These are phyloP conservation scores for Anthopleura sola DNA, from an alignment of 64 coral and sea anemone genomes.

Conservation along the genomic window DNA sequence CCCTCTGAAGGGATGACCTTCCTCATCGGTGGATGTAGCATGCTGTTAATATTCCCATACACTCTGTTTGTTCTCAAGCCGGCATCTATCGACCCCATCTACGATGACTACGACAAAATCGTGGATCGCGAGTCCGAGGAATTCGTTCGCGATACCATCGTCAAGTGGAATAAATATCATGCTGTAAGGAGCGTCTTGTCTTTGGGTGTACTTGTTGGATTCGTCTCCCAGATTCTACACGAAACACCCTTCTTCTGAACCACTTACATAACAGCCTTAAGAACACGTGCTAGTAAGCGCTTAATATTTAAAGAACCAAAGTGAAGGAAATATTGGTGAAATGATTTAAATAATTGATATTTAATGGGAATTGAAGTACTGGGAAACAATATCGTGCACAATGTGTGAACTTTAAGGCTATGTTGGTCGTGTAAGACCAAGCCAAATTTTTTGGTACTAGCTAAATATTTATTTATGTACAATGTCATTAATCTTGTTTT, in stretches of 20 bases:
- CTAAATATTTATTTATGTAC: no score
- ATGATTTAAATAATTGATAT: background rate
- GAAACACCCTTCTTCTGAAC: conserved; percentile 20
- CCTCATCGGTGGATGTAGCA: conserved; percentile 49
- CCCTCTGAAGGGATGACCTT: conserved; percentile 59
- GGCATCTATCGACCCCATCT: conserved; percentile 88
- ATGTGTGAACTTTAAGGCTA: no score
- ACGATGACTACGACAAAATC: conserved; percentile 46
- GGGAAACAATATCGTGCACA: no score
- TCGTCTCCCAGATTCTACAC: conserved; percentile 25
- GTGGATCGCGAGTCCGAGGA: conserved; percentile 37
- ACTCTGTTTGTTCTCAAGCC: conserved; percentile 67
- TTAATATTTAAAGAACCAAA: background rate
- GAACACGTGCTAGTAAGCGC: background rate
- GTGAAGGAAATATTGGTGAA: no score
- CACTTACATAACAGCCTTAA: background rate
- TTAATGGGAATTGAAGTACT: background rate
- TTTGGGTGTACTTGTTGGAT: conserved; percentile 43
- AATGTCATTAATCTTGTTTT: no score
- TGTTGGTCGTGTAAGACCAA: no score
- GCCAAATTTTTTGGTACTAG: no score
- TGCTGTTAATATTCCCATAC: conserved; percentile 63
- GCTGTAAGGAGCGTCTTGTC: conserved; percentile 40
- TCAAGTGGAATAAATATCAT: conserved; percentile 77
- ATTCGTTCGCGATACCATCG: conserved; percentile 65